These are phyloP conservation scores for Hypsopygia costalis DNA, from an alignment of 2,888 invertebrate genomes.

Conservation along the genomic window DNA sequence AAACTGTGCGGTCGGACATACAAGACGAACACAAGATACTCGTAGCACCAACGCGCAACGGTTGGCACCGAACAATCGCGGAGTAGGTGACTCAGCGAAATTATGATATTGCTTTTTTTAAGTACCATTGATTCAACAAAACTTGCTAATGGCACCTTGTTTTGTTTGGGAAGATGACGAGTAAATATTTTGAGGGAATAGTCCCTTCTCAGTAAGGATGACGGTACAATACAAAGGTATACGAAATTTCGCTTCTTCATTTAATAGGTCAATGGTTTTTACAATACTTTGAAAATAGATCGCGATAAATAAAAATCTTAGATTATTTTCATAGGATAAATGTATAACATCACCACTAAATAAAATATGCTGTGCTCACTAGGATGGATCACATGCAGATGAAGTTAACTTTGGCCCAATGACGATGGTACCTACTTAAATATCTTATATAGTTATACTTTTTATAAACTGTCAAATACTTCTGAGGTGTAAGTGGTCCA, in stretches of 20 bases:
- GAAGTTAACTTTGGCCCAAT: too few relatives aligned
- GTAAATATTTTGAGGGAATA: conserved; percentile 31
- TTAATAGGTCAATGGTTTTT: background rate
- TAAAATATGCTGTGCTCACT: too few relatives aligned
- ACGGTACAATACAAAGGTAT: background rate
- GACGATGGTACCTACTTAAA: too few relatives aligned
- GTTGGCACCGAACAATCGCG: conserved; percentile 46
- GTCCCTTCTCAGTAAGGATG: conserved; percentile 8
- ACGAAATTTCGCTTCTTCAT: background rate
- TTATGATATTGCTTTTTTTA: conserved; percentile 58
- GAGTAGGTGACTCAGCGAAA: conserved; percentile 67
- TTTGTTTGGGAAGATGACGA: conserved; percentile 65
- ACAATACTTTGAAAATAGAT: too few relatives aligned
- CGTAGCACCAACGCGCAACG: conserved; percentile 29
- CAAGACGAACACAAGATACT: conserved; percentile 38
- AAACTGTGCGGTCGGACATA: conserved; percentile 23
- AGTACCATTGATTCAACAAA: conserved; percentile 64
- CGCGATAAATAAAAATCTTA: too few relatives aligned
- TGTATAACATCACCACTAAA: too few relatives aligned
- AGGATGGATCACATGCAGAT: too few relatives aligned
- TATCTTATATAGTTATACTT: too few relatives aligned
- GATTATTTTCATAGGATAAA: too few relatives aligned
- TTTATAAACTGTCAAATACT: too few relatives aligned
- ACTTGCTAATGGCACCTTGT: conserved; percentile 66
- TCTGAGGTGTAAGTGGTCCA: too few relatives aligned